Evolutionary conservation across 2,797 vertebrate species (phyloP).

Genomic region (Centropyge bicolor): DNA sequence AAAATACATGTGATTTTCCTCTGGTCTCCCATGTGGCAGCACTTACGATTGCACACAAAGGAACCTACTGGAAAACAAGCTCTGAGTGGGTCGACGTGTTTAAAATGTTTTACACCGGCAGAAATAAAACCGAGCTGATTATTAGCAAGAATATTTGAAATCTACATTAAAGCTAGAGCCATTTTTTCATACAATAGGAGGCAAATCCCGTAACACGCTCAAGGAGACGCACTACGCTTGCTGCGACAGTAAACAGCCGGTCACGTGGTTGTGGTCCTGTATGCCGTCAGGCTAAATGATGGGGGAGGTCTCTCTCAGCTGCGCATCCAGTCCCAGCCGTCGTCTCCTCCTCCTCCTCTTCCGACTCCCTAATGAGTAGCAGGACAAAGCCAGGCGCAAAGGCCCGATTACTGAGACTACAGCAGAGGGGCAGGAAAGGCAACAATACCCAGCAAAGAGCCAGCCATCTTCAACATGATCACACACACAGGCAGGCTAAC

Average conservation of each 20-base stretch:
- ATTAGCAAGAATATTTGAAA: background rate
- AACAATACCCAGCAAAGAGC: constrained; percentile 66
- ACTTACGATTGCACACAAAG: constrained; percentile 18
- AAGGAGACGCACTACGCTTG: constrained; percentile 61
- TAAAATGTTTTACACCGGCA: background rate
- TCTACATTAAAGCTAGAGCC: background rate
- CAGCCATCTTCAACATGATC: constrained; percentile 40
- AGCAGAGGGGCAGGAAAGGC: constrained; percentile 48
- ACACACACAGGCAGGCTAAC: background rate
- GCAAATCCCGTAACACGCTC: constrained; percentile 26
- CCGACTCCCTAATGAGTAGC: constrained; percentile 74
- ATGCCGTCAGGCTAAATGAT: constrained; percentile 76
- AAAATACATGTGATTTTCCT: constrained; percentile 64
- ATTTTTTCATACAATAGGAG: constrained; percentile 25
- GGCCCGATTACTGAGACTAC: constrained; percentile 63
- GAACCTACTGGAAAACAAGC: constrained; percentile 24
- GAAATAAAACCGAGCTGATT: constrained; percentile 27
- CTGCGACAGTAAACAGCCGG: constrained; percentile 78
- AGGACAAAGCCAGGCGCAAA: constrained; percentile 80
- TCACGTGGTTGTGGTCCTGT: constrained; percentile 74
- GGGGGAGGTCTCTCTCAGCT: constrained; percentile 80
- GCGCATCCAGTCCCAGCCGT: constrained; percentile 65
- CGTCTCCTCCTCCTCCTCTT: constrained; percentile 58
- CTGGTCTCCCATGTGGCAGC: constrained; percentile 56
- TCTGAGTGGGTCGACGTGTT: background rate